Conservation (phyloP, 2,888 invertebrate genomes). For the Yponomeuta sedellus region DNA sequence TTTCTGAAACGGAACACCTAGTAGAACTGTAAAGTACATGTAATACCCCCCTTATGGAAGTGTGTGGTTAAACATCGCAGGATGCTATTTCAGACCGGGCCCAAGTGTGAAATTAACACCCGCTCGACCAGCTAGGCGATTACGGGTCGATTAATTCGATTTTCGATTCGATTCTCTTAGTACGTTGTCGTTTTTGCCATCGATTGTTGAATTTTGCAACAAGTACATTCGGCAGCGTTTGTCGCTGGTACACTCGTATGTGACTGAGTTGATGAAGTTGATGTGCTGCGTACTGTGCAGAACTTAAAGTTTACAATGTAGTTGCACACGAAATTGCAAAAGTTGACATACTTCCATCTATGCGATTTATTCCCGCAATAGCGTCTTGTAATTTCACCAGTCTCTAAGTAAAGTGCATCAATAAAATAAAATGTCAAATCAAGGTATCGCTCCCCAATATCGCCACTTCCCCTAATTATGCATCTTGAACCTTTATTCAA, state of each 20-base stretch:
- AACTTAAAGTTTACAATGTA: too few species aligned
- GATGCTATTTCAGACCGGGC: conserved; percentile 20
- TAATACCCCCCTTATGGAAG: conserved; percentile 6
- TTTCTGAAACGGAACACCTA: too few species aligned
- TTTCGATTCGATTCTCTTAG: conserved; percentile 17
- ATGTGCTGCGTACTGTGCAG: too few species aligned
- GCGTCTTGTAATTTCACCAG: too few species aligned
- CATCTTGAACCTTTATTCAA: background rate
- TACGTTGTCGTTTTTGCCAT: conserved; percentile 21
- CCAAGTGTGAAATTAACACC: conserved; percentile 35
- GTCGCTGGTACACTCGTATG: background rate
- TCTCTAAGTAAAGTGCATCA: background rate
- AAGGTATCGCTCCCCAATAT: conserved; percentile 7
- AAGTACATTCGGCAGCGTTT: background rate
- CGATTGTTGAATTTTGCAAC: conserved; percentile 17
- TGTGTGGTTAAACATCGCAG: conserved; percentile 14
- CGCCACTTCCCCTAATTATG: background rate
- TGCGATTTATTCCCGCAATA: too few species aligned
- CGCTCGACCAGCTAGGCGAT: conserved; percentile 23
- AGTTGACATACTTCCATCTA: too few species aligned
- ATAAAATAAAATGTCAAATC: background rate
- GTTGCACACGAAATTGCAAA: too few species aligned
- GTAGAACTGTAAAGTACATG: too few species aligned
- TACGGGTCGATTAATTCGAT: conserved; percentile 30
- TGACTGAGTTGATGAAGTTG: too few species aligned